Conservation (phyloP, 2,888 invertebrate species). For the Calliphora vomitoria region DNA sequence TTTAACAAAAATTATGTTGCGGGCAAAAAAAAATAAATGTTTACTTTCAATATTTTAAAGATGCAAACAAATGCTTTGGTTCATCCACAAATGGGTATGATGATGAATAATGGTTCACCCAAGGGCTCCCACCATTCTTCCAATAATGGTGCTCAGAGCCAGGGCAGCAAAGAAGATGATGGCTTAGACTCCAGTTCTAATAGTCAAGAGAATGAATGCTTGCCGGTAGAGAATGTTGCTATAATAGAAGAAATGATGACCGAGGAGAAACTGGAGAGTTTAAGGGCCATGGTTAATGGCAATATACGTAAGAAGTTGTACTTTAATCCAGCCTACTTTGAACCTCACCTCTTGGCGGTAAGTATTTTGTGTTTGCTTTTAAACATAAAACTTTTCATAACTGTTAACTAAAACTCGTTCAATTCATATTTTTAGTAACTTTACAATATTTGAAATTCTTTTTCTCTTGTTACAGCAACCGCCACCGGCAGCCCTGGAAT, state of each 20-base stretch:
- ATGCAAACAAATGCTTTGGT: conserved; percentile 89
- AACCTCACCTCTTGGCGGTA: conserved; percentile 93
- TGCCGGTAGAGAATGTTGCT: conserved; percentile 94
- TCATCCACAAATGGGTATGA: conserved; percentile 86
- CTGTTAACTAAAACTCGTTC: too few species aligned
- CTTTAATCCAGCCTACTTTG: conserved; percentile 96
- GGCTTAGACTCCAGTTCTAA: conserved; percentile 78
- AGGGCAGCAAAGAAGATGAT: conserved; percentile 77
- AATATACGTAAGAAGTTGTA: conserved; percentile 92
- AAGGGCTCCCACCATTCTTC: conserved; percentile 73
- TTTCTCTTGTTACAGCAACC: conserved; percentile 88
- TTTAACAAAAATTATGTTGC: neutral
- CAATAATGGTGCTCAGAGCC: conserved; percentile 70
- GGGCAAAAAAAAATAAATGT: neutral
- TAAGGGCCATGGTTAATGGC: conserved; percentile 88
- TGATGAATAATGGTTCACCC: conserved; percentile 75
- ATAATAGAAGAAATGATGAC: conserved; percentile 91
- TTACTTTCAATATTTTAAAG: conserved; percentile 79
- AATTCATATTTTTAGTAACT: conserved; percentile 62
- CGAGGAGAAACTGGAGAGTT: conserved; percentile 88
- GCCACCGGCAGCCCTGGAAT: conserved; percentile 95
- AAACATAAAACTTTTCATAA: conserved; percentile 3
- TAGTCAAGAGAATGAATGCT: conserved; percentile 87
- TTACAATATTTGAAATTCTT: conserved; percentile 8
- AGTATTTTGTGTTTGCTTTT: conserved; percentile 78